Conservation (phyloP, 2,113 vertebrate species). For the Jacana jacana region DNA sequence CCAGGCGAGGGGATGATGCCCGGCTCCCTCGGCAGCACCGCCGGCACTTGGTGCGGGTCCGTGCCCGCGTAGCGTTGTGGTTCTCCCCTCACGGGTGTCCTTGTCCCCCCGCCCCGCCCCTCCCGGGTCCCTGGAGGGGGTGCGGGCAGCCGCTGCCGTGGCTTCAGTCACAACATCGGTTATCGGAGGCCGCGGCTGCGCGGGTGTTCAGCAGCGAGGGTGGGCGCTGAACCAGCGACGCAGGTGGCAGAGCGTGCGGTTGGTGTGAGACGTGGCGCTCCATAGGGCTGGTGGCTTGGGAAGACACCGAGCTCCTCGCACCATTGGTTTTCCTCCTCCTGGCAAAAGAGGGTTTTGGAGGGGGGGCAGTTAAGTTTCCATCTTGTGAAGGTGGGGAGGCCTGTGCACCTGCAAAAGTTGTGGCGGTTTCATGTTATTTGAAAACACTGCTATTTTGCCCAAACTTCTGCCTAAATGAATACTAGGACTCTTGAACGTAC, state of each 20-base stretch:
- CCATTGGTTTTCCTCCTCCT: fast-evolving
- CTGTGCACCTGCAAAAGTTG: neutral
- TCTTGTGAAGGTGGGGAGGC: no score
- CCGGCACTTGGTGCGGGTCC: neutral
- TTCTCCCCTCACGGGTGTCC: neutral
- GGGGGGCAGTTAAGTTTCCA: neutral
- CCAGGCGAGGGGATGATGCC: neutral
- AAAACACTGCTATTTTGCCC: fast-evolving
- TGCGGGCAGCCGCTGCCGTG: neutral
- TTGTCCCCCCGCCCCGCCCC: no score
- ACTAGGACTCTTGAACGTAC: fast-evolving
- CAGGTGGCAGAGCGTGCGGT: fast-evolving
- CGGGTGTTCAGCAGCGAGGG: fast-evolving
- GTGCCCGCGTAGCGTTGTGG: fast-evolving
- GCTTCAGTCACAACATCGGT: fast-evolving
- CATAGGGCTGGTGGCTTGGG: fast-evolving
- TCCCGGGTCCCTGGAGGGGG: fast-evolving
- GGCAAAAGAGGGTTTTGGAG: fast-evolving
- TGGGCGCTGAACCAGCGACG: fast-evolving
- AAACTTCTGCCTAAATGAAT: neutral
- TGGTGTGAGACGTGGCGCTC: fast-evolving
- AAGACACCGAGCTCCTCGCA: fast-evolving
- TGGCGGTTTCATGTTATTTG: fast-evolving
- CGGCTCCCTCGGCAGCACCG: neutral
- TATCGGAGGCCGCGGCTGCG: fast-evolving